Evolutionary conservation across 2,113 vertebrate genomes (phyloP), one percentile per base, ranked within the genome.

Genomic region (Saguinus imperator): DNA sequence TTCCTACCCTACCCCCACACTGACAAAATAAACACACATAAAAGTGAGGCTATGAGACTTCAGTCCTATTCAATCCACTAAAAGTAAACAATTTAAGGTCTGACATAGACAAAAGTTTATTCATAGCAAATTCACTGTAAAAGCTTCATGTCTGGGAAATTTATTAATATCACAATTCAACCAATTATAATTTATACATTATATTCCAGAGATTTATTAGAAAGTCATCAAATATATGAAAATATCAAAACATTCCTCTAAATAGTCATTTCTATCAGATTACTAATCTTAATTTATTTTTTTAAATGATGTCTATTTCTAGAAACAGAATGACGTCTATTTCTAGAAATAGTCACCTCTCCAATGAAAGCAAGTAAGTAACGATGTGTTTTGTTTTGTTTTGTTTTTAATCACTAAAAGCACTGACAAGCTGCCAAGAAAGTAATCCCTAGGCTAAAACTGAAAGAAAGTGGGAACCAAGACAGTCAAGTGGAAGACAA

Each of bases 351-450:
- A 52, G 50, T 52, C 5, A 48, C 8, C 14, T 91, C 83, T 58
- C n/a, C 58, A 88, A 20, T 81, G 40, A 85, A 73, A 95, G 57
- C 21, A 95, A 87, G 43, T 87, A 75, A 82, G 21, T 76, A 84
- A 64, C 66, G 25, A 73, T 37, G 8, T 18, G 5, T 72, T 80
- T 55, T 25, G 52, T 40, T 9, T 7, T 64, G 27, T 29, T 64
- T 64, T n/a, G n/a, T 40, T 64, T 12, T 64, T 64, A 48, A 93
- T 76, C 43, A 91, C 43, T 32, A 85, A 94, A 43, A 93, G n/a
- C 57, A 85, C 2, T 70, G 8, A 94, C 91, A 21, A 88, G 66
- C 25, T 83, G 40, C 58, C 48, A 79, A 66, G 14, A 64, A 37
- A 79, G 45, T 20, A 88, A 81, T 64, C 32, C 17, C 37, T 14